phyloP scores from a whole-genome alignment of 2,888 invertebrate genomes.

The Nomada lathburiana region DNA sequence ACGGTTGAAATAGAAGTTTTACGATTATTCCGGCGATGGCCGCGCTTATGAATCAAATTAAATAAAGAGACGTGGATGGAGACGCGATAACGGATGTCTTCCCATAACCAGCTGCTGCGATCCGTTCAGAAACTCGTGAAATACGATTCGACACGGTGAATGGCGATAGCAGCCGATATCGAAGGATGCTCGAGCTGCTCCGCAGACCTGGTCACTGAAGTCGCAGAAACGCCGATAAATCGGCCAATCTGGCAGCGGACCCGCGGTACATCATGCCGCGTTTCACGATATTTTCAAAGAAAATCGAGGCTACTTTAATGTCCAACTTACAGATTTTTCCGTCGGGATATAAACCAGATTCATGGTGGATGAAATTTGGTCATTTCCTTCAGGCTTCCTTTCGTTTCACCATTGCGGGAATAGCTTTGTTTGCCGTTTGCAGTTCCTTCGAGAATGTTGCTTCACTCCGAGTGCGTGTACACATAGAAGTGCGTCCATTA shows the following conservation, averaged over 20 bases:
- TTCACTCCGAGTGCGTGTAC: too few relatives aligned
- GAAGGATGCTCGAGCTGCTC: constrained; percentile 23
- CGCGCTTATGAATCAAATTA: constrained; percentile 52
- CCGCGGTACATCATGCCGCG: constrained; percentile 44
- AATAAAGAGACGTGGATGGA: constrained; percentile 49
- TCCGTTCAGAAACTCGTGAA: constrained; percentile 57
- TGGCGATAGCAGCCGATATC: constrained; percentile 51
- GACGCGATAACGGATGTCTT: constrained; percentile 40
- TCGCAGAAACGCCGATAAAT: constrained; percentile 52
- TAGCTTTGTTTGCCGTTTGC: too few relatives aligned
- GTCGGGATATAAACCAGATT: too few relatives aligned
- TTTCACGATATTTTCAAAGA: constrained; percentile 53
- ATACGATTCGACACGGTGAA: constrained; percentile 56
- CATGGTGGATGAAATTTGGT: too few relatives aligned
- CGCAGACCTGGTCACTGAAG: constrained; percentile 26
- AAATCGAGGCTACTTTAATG: constrained; percentile 57
- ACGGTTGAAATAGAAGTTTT: background rate
- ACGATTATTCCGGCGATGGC: background rate
- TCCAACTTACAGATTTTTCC: constrained; percentile 26
- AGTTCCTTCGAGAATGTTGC: too few relatives aligned
- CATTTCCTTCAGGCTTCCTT: too few relatives aligned
- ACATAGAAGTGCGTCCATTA: too few relatives aligned
- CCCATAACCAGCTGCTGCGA: constrained; percentile 5
- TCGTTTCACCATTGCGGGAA: too few relatives aligned
- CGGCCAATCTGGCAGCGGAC: constrained; percentile 47